Evolutionary conservation across 2,888 invertebrate genomes (phyloP).

Genomic region (Drosophila algonquin): DNA sequence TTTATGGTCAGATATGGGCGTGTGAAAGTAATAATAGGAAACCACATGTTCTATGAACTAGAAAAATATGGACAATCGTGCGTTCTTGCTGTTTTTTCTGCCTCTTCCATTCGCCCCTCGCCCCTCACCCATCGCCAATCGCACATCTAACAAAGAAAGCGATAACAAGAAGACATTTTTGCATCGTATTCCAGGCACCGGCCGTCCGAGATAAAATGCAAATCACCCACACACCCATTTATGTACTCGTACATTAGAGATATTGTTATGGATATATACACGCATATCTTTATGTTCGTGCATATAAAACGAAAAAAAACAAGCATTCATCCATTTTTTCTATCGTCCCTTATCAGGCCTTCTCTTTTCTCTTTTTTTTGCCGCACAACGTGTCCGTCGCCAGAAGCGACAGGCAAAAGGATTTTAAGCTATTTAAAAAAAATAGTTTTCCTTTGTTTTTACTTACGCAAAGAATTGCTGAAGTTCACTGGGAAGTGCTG

Average conservation of each 20-base stretch:
- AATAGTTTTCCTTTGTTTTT: slow-evolving; percentile 20
- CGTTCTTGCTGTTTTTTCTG: slow-evolving; percentile 1
- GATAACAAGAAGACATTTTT: not conserved
- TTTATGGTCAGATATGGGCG: slow-evolving; percentile 19
- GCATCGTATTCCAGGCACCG: slow-evolving; percentile 4
- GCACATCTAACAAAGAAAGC: slow-evolving; percentile 24
- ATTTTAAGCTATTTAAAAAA: not conserved
- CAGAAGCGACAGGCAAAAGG: slow-evolving; percentile 1
- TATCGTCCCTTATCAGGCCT: not conserved
- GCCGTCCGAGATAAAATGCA: slow-evolving; percentile 31
- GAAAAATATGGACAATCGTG: not conserved
- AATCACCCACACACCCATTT: slow-evolving; percentile 20
- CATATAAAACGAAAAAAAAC: slow-evolving; percentile 5
- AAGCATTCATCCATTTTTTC: not conserved
- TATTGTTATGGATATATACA: slow-evolving; percentile 1
- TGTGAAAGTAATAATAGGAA: slow-evolving; percentile 12
- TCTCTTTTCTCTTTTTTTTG: not conserved
- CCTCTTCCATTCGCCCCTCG: not conserved
- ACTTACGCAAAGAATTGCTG: slow-evolving; percentile 77
- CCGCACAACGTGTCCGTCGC: not conserved
- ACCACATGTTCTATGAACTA: slow-evolving; percentile 9
- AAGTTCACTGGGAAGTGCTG: slow-evolving; percentile 71
- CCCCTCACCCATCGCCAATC: not conserved
- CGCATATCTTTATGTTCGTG: slow-evolving; percentile 4
- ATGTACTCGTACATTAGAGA: not conserved